Evolutionary conservation across 2,113 vertebrate species (phyloP), one percentile per base, ranked within the genome.

Genomic region (Synchiropus splendidus): DNA sequence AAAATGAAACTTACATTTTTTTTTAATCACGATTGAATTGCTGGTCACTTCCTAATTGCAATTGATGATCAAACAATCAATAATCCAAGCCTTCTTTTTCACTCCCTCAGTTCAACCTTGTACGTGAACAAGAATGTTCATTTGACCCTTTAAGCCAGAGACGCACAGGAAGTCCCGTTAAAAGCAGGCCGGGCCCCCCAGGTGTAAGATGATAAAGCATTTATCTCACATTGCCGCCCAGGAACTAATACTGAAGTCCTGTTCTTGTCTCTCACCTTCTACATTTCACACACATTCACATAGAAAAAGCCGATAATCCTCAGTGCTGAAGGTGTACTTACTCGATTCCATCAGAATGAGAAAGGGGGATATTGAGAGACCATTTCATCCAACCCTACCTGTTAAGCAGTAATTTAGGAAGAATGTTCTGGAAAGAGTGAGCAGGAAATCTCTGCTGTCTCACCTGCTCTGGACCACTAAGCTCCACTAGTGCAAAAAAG

Each of bases 371-470:
- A 27, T 27, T 5, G 32, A 17, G 18, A 50, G 42, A 60, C 17
- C 36, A 18, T 42, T 39, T 21, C 18, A 36, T 18, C 32, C 35
- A 70, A 54, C 48, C 62, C 60, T 65, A 78, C 67, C 65, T 77
- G 75, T 58, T 68, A 78, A 64, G 53, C 41, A 61, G 64, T 64
- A 71, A 75, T 73, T 78, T 79, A 57, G 65, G 48, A 74, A 73
- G 73, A 83, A 75, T 76, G 73, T 39, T 46, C 56, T 49, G 52
- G 67, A 74, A 61, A 52, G 65, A 58, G 54, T 60, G 61, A 51
- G 75, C 72, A 82, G 79, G 81, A 78, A 82, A 79, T 79, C 71
- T 69, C 67, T 70, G 70, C 61, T 78, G 67, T 76, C 77, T 72
- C 72, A 72, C 64, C 77, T 72, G 66, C 59, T 46, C 48, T 46